A percentile compares a stretch with the other conserved stretches of the same genome.
These are phyloP conservation scores for Nycticorax nycticorax DNA, from an alignment of 2,113 vertebrate species.

Conservation along the genomic window DNA sequence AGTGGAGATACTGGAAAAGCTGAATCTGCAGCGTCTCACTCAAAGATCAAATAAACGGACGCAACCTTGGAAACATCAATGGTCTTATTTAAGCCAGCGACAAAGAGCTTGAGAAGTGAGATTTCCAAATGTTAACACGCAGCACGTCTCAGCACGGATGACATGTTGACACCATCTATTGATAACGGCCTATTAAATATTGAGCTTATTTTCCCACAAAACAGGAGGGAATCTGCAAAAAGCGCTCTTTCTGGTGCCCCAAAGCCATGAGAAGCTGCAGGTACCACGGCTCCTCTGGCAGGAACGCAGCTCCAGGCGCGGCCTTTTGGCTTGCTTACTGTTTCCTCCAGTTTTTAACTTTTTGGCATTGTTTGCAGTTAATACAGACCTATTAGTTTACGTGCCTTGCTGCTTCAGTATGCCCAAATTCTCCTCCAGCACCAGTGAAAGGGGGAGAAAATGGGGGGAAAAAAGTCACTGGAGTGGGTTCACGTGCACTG, in stretches of 20 bases:
- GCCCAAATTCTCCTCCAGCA: neutral
- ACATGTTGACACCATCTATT: neutral
- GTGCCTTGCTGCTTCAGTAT: accelerated
- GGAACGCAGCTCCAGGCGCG: accelerated
- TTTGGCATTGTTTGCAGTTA: neutral
- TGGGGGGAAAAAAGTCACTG: accelerated
- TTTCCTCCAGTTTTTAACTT: neutral
- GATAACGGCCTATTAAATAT: neutral
- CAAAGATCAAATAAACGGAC: neutral
- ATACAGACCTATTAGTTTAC: neutral
- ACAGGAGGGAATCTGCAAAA: neutral
- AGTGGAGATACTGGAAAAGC: neutral
- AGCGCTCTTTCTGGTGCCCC: neutral
- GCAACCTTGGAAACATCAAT: neutral
- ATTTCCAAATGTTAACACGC: neutral
- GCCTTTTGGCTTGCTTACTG: accelerated
- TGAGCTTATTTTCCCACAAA: neutral
- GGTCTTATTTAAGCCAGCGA: neutral
- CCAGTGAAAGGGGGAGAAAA: neutral
- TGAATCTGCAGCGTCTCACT: accelerated
- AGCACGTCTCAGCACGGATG: accelerated
- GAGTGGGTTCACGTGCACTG: neutral
- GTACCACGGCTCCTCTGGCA: accelerated
- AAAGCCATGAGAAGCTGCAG: neutral
- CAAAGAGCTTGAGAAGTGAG: neutral